Conservation (phyloP, 2,797 vertebrate genomes). For the Pitangus sulphuratus region DNA sequence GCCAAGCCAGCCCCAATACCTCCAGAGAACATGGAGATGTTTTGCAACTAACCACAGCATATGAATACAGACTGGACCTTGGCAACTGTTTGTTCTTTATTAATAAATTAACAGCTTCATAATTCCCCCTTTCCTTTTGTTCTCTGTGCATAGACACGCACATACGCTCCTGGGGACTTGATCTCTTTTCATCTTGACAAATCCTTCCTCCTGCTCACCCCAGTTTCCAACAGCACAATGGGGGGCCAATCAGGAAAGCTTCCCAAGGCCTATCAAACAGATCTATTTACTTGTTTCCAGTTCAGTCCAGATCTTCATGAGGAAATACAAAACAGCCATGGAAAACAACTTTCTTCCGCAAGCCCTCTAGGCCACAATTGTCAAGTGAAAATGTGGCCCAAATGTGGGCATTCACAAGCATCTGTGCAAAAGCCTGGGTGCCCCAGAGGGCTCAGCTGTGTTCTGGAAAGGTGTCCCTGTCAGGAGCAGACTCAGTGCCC, state of each 20-base stretch:
- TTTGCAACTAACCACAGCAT: not conserved
- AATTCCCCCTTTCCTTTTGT: conserved; percentile 41
- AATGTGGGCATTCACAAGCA: not conserved
- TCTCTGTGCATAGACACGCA: not conserved
- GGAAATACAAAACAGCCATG: conserved; percentile 38
- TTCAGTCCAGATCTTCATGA: not conserved
- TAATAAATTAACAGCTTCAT: not conserved
- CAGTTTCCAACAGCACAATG: not conserved
- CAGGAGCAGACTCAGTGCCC: not conserved
- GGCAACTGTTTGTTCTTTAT: not conserved
- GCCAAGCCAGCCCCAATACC: not conserved
- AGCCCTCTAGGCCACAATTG: not conserved
- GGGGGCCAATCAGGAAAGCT: not conserved
- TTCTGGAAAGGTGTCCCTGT: not conserved
- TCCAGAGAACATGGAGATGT: not conserved
- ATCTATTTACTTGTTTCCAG: conserved; percentile 12
- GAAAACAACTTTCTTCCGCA: not conserved
- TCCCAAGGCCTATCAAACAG: not conserved
- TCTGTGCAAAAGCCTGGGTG: not conserved
- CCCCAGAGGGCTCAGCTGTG: not conserved
- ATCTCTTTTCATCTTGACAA: conserved; percentile 23
- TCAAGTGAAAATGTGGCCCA: not conserved
- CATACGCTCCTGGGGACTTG: not conserved
- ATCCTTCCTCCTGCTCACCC: conserved; percentile 5
- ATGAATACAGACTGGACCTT: not conserved